A percentile compares a stretch with the other conserved stretches of the same genome.
phyloP scores from a whole-genome alignment of 2,113 vertebrate genomes.

The Saguinus midas region DNA sequence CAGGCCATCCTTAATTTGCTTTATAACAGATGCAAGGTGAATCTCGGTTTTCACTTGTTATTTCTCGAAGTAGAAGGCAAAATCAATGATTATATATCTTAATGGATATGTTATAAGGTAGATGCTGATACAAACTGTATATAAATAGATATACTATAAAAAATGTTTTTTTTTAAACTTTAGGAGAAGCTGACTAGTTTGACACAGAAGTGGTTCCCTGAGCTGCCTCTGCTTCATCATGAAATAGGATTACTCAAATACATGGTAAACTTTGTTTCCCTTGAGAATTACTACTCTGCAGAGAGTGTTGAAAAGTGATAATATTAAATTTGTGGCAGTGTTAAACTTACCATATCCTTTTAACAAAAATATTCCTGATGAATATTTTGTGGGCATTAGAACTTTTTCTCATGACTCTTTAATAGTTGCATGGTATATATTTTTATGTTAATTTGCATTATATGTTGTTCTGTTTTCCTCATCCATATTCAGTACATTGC shows the following conservation, averaged over 20 bases:
- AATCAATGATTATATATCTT: background rate
- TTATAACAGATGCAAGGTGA: background rate
- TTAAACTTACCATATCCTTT: constrained; percentile 6
- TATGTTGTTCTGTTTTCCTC: background rate
- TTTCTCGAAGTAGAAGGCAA: constrained; percentile 51
- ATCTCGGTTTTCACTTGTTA: constrained; percentile 27
- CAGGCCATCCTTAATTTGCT: too few relatives aligned
- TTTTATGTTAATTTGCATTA: constrained; percentile 1
- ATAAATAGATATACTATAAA: background rate
- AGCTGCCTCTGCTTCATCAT: constrained; percentile 86
- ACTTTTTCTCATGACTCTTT: constrained; percentile 8
- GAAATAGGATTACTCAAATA: constrained; percentile 85
- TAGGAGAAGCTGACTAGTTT: constrained; percentile 83
- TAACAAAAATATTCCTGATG: constrained; percentile 13
- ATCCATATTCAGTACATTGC: background rate
- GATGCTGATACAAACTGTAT: background rate
- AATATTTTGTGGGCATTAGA: constrained; percentile 4
- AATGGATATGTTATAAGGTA: background rate
- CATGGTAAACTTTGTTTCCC: constrained; percentile 82
- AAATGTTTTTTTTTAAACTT: background rate
- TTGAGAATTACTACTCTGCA: background rate
- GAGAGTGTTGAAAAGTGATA: background rate
- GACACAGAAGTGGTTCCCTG: constrained; percentile 86
- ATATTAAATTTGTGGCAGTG: background rate
- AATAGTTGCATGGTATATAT: background rate